phyloP scores from a whole-genome alignment of 2,888 invertebrate species.

The Eupithecia vulgata region DNA sequence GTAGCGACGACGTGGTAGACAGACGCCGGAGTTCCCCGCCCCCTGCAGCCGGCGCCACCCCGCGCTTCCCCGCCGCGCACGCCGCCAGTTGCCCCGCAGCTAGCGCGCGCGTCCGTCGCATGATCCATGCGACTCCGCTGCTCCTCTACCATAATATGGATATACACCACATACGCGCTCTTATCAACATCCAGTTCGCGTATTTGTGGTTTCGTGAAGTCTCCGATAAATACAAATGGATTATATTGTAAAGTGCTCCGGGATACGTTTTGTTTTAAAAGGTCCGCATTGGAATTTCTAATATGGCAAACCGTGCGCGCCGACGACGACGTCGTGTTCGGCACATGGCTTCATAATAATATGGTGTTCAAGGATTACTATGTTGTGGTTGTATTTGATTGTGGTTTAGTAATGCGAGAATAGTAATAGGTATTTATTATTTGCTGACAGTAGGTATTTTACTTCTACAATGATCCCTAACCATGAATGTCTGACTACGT shows the following conservation, averaged over 20 bases:
- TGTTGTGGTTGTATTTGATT: constrained; percentile 61
- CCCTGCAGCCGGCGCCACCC: constrained; percentile 46
- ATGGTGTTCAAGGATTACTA: constrained; percentile 73
- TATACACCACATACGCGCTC: constrained; percentile 80
- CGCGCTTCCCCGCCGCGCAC: constrained; percentile 43
- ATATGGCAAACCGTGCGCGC: constrained; percentile 73
- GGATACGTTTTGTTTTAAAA: constrained; percentile 69
- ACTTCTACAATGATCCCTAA: neutral
- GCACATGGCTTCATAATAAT: constrained; percentile 80
- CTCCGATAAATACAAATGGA: constrained; percentile 82
- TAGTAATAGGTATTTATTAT: constrained; percentile 48
- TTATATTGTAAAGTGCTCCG: constrained; percentile 81
- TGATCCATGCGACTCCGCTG: constrained; percentile 75
- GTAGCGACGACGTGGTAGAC: constrained; percentile 64
- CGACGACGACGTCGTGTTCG: constrained; percentile 71
- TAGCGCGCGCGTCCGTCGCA: constrained; percentile 81
- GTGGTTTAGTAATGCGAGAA: constrained; percentile 63
- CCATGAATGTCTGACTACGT: constrained; percentile 46
- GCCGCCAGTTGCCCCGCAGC: constrained; percentile 79
- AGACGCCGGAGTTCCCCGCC: constrained; percentile 61
- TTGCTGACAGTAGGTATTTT: neutral
- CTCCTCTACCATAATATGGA: constrained; percentile 78
- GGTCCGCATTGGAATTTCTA: constrained; percentile 82
- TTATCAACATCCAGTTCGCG: constrained; percentile 78
- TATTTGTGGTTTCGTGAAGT: constrained; percentile 82